Base-by-base conservation (phyloP, 2,113 vertebrate species). In the Meriones unguiculatus region DNA sequence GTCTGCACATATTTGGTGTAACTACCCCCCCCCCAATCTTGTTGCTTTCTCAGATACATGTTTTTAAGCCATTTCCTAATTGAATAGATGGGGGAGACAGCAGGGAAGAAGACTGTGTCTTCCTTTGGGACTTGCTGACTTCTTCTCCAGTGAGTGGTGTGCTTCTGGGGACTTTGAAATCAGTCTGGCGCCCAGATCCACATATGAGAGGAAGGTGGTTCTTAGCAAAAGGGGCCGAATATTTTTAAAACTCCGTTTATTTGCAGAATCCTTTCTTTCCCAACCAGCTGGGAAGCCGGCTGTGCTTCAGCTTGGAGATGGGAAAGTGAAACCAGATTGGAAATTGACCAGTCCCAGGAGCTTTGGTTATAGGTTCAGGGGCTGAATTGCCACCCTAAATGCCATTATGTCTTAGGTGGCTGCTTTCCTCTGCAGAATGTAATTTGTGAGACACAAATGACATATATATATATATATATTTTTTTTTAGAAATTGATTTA, bases 281-380 rank as follows among this genome's bases (percentile, higher is more conserved):
- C 87, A 92, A 97, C 96, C 98, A 98, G 97, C 98, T 98, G 97
- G 97, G 96, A 97, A 98, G 94, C 96, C 98, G 97, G 98, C 97
- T 97, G 97, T 97, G 96, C 96, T 96, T 57, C 94, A 97, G 89
- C 82, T 82, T 95, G 91, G 96, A 93, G 94, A 97, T 50, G 87
- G 95, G 91, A 97, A 98, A 98, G 95, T 93, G 95, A 97, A 97
- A 98, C 96, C 94, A 96, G 96, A 95, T 91, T 97, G 96, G 95
- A 95, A 96, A 93, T 78, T 95, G 98, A 95, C 94, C 96, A 88
- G 95, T 80, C 86, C 90, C 84, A 28, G 78, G 78, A 77, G 86
- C 64, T 92, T 46, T 87, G 86, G 57, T 67, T 81, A 76, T 28
- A 77, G 57, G 95, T 84, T 94, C 59, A 73, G 77, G 78, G 78